A percentile compares a stretch with the other conserved stretches of the same genome.
These are phyloP conservation scores for Anadara kagoshimensis DNA, from an alignment of 1,140 invertebrate genomes.

Conservation along the genomic window DNA sequence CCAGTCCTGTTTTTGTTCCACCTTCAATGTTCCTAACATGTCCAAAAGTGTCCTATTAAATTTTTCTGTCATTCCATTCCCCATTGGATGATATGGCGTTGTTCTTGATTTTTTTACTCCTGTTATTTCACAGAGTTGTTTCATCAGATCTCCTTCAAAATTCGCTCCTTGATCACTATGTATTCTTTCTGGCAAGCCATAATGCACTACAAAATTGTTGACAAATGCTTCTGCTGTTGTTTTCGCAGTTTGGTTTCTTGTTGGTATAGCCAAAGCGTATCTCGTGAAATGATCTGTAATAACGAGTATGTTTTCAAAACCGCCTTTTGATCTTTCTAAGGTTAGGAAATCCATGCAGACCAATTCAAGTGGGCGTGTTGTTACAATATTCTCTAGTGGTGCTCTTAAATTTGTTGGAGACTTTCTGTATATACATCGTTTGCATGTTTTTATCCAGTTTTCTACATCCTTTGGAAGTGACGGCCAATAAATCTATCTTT, in stretches of 20 bases:
- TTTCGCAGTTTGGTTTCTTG: slow-evolving; percentile 69
- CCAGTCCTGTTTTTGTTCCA: slow-evolving; percentile 4
- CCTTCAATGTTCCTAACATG: slow-evolving; percentile 21
- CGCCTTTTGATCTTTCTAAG: slow-evolving; percentile 15
- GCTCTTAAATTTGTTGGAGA: background rate
- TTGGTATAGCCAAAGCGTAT: slow-evolving; percentile 66
- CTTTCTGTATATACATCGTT: slow-evolving; percentile 22
- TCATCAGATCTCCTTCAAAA: background rate
- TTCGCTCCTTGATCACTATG: slow-evolving; percentile 2
- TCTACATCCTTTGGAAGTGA: slow-evolving; percentile 10
- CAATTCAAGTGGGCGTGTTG: slow-evolving; percentile 14
- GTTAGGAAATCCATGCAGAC: slow-evolving; percentile 33
- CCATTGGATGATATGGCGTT: background rate
- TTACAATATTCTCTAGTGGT: slow-evolving; percentile 15
- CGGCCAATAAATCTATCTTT: slow-evolving; percentile 18
- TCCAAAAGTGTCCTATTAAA: slow-evolving; percentile 27
- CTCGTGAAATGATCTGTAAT: slow-evolving; percentile 71
- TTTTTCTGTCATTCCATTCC: slow-evolving; percentile 2
- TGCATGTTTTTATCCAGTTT: background rate
- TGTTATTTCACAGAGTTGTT: background rate
- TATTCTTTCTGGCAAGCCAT: slow-evolving; percentile 5
- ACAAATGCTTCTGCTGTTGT: slow-evolving; percentile 67
- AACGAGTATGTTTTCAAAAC: slow-evolving; percentile 53
- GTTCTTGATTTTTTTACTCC: background rate
- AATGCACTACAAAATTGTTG: slow-evolving; percentile 1